These are phyloP conservation scores for Tenthredo livida DNA, from an alignment of 2,888 invertebrate species.

Conservation along the genomic window DNA sequence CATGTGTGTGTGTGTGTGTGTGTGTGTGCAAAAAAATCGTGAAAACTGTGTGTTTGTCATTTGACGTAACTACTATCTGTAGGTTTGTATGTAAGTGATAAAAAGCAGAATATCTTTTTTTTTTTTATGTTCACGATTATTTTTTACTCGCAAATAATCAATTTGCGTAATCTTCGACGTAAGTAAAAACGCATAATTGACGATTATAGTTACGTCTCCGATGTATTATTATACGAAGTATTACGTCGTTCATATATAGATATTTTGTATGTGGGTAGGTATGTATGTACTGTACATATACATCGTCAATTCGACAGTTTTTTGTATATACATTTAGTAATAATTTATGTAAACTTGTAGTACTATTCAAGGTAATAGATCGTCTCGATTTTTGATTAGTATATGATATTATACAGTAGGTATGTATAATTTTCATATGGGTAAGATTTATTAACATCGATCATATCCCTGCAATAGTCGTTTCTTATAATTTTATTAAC, in stretches of 20 bases:
- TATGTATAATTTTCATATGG: neutral
- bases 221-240: neutral
- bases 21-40: neutral
- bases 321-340: neutral
- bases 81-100: neutral
- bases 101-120: neutral
- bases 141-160: neutral
- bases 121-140: neutral
- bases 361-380: neutral
- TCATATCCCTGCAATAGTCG: neutral
- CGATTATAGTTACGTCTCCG: neutral
- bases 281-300: neutral
- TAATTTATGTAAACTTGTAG: neutral
- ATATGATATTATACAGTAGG: neutral
- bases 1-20: neutral
- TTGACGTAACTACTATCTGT: slow-evolving; percentile 5
- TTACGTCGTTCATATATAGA: neutral
- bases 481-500: neutral
- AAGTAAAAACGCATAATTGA: neutral
- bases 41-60: neutral
- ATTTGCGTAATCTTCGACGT: neutral
- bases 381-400: neutral
- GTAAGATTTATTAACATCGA: neutral
- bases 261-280: neutral
- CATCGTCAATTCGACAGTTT: neutral